Evolutionary conservation across 1,140 invertebrate genomes (phyloP).

Genomic region (Neodiprion pinetum): DNA sequence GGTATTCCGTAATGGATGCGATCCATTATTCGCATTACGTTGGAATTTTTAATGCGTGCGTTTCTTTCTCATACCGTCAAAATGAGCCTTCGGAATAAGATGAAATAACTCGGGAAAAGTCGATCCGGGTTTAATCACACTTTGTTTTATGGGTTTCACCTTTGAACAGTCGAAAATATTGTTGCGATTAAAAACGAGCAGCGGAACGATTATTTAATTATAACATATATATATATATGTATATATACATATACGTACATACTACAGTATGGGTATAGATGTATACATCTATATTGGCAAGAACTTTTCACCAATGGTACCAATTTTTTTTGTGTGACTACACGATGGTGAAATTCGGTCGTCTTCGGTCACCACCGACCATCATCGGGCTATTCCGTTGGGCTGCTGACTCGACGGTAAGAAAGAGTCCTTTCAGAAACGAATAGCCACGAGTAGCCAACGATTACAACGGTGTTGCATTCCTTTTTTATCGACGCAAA

Average conservation of each 20-base stretch:
- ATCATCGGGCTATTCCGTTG: background rate
- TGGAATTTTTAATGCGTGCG: constrained; percentile 43
- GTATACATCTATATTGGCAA: constrained; percentile 28
- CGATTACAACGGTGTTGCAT: too few species aligned
- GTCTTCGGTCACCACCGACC: constrained; percentile 26
- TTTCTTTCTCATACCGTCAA: constrained; percentile 32
- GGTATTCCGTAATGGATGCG: constrained; percentile 26
- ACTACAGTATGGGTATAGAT: too few species aligned
- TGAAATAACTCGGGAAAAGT: background rate
- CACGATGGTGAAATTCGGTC: constrained; percentile 50
- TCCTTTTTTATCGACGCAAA: too few species aligned
- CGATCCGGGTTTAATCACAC: background rate
- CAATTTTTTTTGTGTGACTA: constrained; percentile 55
- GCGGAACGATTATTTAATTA: background rate
- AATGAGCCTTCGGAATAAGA: background rate
- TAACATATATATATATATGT: background rate
- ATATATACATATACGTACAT: too few species aligned
- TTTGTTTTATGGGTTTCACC: background rate
- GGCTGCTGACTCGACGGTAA: background rate
- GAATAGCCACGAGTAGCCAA: too few species aligned
- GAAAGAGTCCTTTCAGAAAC: background rate
- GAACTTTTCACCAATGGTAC: constrained; percentile 48
- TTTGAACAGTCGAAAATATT: background rate
- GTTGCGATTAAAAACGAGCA: background rate
- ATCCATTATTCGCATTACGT: constrained; percentile 23